Base-by-base conservation (phyloP, 2,113 vertebrate genomes). In the Speoplatyrhinus poulsoni region DNA sequence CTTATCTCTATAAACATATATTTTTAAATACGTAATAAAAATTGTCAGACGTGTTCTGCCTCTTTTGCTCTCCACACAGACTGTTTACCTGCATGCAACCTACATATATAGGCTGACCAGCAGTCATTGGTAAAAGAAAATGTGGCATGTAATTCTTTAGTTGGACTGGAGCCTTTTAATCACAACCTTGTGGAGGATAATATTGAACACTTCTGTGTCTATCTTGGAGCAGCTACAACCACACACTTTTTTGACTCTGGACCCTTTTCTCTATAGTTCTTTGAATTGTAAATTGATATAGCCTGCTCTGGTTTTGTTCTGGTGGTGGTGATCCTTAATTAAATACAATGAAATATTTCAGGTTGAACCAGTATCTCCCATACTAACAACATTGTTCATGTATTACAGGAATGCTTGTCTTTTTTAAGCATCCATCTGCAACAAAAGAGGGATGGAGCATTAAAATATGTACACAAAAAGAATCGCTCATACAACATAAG, bases 181-280 rank as follows among this genome's bases (percentile, higher is more conserved):
- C 49, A 60, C 56, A 68, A 48, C 19, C 58, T 54, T 64, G 60
- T 62, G 16, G n/a, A 7, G 60, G 46, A 70, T 13, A 32, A 46
- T 55, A 64, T 58, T 11, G 46, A 54, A 11, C 12, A 48, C 57
- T 33, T 56, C 15, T 48, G 61, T 58, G 46, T 53, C 8, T 67
- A 67, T 61, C 64, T 47, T 3, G 64, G 64, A 32, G 54, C 64
- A n/a, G 47, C 55, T 50, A 26, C 19, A 50, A 7, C 17, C 53
- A 67, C 59, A n/a, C 70, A 60, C 32, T 5, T 53, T 73, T 49
- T 66, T 72, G n/a, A 46, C 47, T 46, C 12, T 66, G 48, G 60
- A 59, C 33, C 50, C 10, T 73, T 73, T 61, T 57, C 55, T 56
- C 9, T 65, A 32, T 36, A 46, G 47, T 72, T 65, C 26, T 26